These are phyloP conservation scores for Bombus terrestris DNA, from an alignment of 1,140 invertebrate species.

Conservation along the genomic window DNA sequence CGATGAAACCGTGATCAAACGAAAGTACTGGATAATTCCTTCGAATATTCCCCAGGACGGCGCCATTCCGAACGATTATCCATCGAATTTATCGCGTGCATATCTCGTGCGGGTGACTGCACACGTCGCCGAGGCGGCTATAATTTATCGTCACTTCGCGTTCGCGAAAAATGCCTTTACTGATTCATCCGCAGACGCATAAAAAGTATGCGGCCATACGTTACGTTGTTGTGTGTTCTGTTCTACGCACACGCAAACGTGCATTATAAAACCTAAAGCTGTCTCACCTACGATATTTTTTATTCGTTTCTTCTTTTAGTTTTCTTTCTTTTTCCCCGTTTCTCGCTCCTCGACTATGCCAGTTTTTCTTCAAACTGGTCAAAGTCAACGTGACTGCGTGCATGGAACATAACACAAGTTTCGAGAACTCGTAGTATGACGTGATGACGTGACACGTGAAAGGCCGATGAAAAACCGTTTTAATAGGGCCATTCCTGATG, in stretches of 20 bases:
- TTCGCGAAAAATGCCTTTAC: slow-evolving; percentile 69
- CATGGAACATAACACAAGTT: slow-evolving; percentile 10
- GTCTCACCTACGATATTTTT: background rate
- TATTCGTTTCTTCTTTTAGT: background rate
- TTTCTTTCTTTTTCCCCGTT: background rate
- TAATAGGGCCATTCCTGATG: background rate
- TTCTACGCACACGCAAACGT: slow-evolving; percentile 42
- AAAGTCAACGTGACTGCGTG: background rate
- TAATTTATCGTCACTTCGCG: slow-evolving; percentile 68
- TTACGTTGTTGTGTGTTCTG: slow-evolving; percentile 53
- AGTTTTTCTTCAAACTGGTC: background rate
- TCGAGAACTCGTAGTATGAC: slow-evolving; percentile 39
- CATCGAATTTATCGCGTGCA: slow-evolving; percentile 61
- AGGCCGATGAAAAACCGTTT: background rate
- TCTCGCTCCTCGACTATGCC: background rate
- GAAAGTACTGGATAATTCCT: slow-evolving; percentile 25
- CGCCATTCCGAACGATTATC: slow-evolving; percentile 53
- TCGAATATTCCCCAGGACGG: background rate
- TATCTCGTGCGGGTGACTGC: slow-evolving; percentile 43
- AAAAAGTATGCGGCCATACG: slow-evolving; percentile 66
- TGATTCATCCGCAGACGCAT: slow-evolving; percentile 65
- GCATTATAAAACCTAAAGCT: slow-evolving; percentile 33
- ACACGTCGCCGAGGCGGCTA: slow-evolving; percentile 34
- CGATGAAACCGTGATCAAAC: background rate
- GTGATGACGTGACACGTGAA: background rate